Percentiles rank a stretch among this genome's conserved stretches.
Evolutionary conservation across 2,113 vertebrate species (phyloP).

Genomic region (Dipodomys stephensi): DNA sequence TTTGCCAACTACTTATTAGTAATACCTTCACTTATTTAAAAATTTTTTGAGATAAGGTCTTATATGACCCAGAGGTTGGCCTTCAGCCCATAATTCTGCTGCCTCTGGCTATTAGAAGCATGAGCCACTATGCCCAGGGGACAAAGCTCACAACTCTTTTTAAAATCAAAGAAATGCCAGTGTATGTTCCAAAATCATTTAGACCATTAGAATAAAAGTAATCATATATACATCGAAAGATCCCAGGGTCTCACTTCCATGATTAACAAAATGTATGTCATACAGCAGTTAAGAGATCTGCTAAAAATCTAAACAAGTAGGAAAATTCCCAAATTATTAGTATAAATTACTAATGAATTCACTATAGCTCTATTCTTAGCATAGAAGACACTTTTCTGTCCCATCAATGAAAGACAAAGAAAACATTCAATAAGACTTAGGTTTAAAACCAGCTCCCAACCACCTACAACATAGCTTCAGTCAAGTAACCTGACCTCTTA

Average conservation of each 20-base stretch:
- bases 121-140: neutral
- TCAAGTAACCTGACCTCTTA: neutral
- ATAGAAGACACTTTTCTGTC: neutral
- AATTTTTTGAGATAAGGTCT: neutral
- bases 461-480: neutral
- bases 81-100: neutral
- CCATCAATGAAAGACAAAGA: neutral
- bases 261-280: constrained; percentile 16
- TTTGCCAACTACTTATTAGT: neutral
- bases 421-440: neutral
- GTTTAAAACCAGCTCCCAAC: neutral
- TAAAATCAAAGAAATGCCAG: neutral
- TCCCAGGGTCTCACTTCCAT: neutral
- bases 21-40: neutral
- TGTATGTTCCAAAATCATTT: neutral
- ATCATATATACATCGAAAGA: neutral
- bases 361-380: neutral
- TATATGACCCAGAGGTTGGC: neutral
- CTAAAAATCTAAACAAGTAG: neutral
- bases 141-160: neutral
- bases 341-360: neutral
- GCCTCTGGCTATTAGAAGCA: neutral
- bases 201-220: neutral
- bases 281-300: neutral
- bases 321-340: neutral